phyloP scores from a whole-genome alignment of 2,113 vertebrate genomes.

The Oreamnos americanus region DNA sequence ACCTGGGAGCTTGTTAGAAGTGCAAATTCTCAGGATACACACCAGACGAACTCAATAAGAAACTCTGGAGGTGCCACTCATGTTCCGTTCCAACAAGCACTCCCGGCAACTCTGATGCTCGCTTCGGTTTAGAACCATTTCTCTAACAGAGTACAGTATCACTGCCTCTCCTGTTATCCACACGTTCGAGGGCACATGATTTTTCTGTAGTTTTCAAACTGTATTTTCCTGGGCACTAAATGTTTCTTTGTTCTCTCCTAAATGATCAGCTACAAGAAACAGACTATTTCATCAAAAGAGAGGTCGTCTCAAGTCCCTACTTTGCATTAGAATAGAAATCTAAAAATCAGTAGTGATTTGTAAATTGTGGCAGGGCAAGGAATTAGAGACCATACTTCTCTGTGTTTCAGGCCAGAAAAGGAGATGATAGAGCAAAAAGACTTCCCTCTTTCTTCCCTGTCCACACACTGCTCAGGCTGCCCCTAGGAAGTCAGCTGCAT shows the following conservation, averaged over 20 bases:
- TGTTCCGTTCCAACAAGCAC: background rate
- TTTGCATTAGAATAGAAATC: background rate
- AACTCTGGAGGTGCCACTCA: background rate
- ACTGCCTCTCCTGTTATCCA: background rate
- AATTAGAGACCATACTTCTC: background rate
- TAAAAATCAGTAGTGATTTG: background rate
- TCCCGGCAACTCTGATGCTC: background rate
- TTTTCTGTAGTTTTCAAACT: background rate
- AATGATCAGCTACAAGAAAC: background rate
- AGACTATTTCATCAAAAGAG: background rate
- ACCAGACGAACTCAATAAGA: background rate
- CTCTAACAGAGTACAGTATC: background rate
- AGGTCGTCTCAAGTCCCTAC: background rate
- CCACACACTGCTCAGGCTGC: background rate
- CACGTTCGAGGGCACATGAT: fast-evolving
- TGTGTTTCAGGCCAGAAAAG: background rate
- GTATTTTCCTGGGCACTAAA: background rate
- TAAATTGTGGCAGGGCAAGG: no score
- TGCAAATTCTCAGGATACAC: background rate
- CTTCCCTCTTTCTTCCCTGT: background rate
- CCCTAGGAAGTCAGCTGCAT: background rate
- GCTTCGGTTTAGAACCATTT: background rate
- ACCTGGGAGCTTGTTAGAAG: background rate
- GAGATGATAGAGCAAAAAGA: fast-evolving
- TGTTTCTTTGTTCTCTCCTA: background rate